Base-by-base conservation (phyloP, 1,140 invertebrate species). In the Anagrus nilaparvatae region DNA sequence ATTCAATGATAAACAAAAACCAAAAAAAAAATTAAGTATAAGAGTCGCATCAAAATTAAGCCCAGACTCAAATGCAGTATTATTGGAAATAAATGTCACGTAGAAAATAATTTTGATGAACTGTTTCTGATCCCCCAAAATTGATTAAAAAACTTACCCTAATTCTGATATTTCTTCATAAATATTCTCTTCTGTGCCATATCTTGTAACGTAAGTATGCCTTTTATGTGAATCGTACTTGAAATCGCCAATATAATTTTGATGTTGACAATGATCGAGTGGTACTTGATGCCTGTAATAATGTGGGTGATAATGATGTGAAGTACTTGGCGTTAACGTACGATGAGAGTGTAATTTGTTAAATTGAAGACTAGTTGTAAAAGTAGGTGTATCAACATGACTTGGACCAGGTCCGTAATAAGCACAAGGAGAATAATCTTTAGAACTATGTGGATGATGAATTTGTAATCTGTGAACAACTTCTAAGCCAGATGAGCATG, bases 111-210 rank as follows among this genome's bases (percentile, higher is more conserved):
- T n/a, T n/a, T n/a, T n/a, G n/a, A n/a, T n/a, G n/a, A n/a, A n/a
- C n/a, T n/a, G n/a, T n/a, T n/a, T n/a, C n/a, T n/a, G n/a, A n/a
- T n/a, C n/a, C n/a, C n/a, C n/a, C n/a, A n/a, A n/a, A n/a, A n/a
- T n/a, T 17, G 4, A 31, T 39, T 17, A 44, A 35, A 29, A 21
- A 10, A 45, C 54, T 59, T 38, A 65, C 63, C 58, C 58, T 39
- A 69, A 66, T 40, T 72, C 71, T 1, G 67, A 81, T 52, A 89
- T 87, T 70, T 89, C 85, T 67, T 88, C 85, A 59, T 89, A 89
- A 56, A 89, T 87, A 60, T 89, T 89, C 67, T 89, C 85, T 59
- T 83, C 79, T 10, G 82, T 85, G 16, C 83, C 82, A 53, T 86
- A 85, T 44, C 81, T 71, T 5, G 81, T 84, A 17, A 84, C 76